Percentiles rank a stretch among this genome's conserved stretches.
Conservation (phyloP, 2,797 vertebrate genomes). For the Ara ararauna region DNA sequence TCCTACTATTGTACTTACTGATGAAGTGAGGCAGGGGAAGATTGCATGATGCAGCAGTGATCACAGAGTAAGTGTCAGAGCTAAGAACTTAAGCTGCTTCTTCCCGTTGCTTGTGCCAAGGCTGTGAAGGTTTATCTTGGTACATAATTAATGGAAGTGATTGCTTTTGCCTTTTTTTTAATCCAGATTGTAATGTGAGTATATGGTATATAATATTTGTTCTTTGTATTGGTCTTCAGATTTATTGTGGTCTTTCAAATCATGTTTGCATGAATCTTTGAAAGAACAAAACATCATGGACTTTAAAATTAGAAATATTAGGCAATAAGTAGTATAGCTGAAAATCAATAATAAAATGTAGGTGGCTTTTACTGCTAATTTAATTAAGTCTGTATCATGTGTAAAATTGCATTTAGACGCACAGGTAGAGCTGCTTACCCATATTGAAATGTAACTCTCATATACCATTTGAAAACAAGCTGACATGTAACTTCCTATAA, state of each 20-base stretch:
- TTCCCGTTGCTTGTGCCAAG: background rate
- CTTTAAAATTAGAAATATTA: constrained; percentile 63
- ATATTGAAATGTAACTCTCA: constrained; percentile 45
- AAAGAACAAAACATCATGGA: constrained; percentile 45
- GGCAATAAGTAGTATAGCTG: constrained; percentile 64
- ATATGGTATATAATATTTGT: background rate
- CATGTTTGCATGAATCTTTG: background rate
- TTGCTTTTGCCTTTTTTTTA: background rate
- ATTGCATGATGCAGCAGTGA: background rate
- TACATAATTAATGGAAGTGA: background rate
- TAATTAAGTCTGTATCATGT: constrained; percentile 61
- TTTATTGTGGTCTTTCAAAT: background rate
- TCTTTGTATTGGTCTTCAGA: background rate
- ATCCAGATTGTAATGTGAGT: background rate
- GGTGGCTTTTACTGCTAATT: constrained; percentile 65
- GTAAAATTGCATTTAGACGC: constrained; percentile 36
- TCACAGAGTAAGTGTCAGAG: background rate
- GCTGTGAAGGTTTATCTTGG: background rate
- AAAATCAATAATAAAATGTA: constrained; percentile 72
- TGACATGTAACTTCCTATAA: constrained; percentile 60
- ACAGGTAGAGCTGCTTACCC: constrained; percentile 29
- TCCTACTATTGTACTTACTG: background rate
- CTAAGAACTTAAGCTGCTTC: background rate
- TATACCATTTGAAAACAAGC: constrained; percentile 56
- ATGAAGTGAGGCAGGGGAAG: background rate